Conservation (phyloP, 2,888 invertebrate species). For the Elysia crispata region DNA sequence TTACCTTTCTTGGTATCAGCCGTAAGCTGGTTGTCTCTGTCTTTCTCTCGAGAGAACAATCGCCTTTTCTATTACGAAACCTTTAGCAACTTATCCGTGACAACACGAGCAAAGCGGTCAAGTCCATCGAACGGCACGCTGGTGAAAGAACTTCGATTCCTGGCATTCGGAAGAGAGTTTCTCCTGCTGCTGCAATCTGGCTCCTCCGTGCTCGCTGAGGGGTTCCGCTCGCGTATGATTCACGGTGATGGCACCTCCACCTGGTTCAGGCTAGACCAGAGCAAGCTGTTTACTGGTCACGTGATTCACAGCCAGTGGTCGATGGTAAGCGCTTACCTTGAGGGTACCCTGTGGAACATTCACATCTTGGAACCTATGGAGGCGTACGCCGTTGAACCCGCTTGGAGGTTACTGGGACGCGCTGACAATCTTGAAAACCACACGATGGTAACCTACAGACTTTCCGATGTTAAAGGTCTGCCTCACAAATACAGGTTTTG, state of each 20-base stretch:
- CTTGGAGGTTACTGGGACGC: conserved; percentile 22
- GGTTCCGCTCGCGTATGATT: conserved; percentile 17
- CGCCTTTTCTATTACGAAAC: conserved; percentile 37
- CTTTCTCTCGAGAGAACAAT: conserved; percentile 6
- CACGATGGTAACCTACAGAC: conserved; percentile 38
- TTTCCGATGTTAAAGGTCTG: conserved; percentile 17
- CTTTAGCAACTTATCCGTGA: conserved; percentile 15
- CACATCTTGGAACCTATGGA: conserved; percentile 1
- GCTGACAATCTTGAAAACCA: conserved; percentile 35
- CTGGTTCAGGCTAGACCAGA: conserved; percentile 25
- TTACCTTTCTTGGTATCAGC: too few relatives aligned
- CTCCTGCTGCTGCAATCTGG: not conserved
- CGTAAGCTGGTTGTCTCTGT: not conserved
- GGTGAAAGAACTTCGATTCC: conserved; percentile 15
- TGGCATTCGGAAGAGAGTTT: not conserved
- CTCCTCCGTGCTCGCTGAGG: not conserved
- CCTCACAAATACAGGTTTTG: too few relatives aligned
- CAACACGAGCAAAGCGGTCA: conserved; percentile 24
- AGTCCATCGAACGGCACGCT: not conserved
- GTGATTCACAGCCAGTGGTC: conserved; percentile 18
- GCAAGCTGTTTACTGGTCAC: conserved; percentile 35
- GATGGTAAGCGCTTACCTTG: conserved; percentile 23
- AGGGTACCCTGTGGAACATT: conserved; percentile 16
- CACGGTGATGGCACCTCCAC: conserved; percentile 27
- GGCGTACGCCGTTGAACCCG: conserved; percentile 38